Conservation (phyloP, 1,140 invertebrate genomes). For the Scaptomyza pallida region DNA sequence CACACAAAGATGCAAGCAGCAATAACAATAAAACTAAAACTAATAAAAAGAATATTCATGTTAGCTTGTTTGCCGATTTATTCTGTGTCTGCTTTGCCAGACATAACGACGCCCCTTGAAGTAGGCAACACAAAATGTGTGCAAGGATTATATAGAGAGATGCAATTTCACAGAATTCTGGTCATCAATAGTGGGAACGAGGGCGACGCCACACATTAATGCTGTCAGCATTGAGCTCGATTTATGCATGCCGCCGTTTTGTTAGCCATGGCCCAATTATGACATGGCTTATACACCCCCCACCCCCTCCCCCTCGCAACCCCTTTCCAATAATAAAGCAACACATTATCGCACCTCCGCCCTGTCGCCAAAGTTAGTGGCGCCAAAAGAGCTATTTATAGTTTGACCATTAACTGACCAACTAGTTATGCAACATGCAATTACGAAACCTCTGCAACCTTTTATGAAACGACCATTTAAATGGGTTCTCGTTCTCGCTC, state of each 20-base stretch:
- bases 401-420: constrained; percentile 27
- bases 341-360: constrained; percentile 6
- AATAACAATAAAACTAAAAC: constrained; percentile 23
- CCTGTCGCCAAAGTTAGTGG: neutral
- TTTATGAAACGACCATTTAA: constrained; percentile 11
- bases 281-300: constrained; percentile 12
- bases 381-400: constrained; percentile 17
- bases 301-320: neutral
- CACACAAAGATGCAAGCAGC: neutral
- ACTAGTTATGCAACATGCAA: constrained; percentile 3
- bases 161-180: constrained; percentile 7
- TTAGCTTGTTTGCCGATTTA: constrained; percentile 12
- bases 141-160: neutral
- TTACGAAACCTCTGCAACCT: constrained; percentile 24
- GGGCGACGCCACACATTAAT: constrained; percentile 48
- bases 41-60: constrained; percentile 38
- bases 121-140: constrained; percentile 43
- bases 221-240: constrained; percentile 45
- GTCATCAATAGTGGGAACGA: constrained; percentile 14
- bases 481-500: neutral
- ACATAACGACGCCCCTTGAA: constrained; percentile 30
- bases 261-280: constrained; percentile 56
- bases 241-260: constrained; percentile 56
- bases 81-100: neutral
- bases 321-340: constrained; percentile 11